These are phyloP conservation scores for Yoshiicerus persimilis DNA, from an alignment of 1,140 invertebrate genomes.

Conservation along the genomic window DNA sequence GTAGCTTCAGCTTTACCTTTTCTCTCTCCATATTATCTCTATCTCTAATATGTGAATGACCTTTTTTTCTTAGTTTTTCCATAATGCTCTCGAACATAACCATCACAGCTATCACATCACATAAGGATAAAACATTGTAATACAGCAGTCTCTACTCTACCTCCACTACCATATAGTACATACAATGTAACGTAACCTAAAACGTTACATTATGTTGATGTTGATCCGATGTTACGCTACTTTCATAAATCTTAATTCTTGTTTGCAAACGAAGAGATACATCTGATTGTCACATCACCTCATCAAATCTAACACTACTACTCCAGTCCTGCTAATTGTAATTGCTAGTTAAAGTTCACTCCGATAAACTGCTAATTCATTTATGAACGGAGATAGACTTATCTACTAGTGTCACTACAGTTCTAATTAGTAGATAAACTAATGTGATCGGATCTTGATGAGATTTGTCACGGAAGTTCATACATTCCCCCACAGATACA, in stretches of 20 bases:
- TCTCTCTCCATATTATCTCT: neutral
- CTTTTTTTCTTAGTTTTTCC: conserved; percentile 14
- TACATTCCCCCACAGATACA: neutral
- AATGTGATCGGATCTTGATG: neutral
- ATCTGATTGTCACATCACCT: neutral
- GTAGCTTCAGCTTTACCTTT: neutral
- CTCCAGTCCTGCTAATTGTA: neutral
- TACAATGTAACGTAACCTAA: neutral
- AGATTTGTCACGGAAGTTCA: neutral
- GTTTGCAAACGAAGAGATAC: neutral
- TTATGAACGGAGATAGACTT: neutral
- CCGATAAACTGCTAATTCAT: neutral
- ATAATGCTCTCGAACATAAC: neutral
- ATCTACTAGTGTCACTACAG: neutral
- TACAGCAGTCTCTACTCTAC: neutral
- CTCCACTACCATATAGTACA: neutral
- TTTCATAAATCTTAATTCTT: neutral
- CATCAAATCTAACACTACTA: neutral
- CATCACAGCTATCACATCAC: neutral
- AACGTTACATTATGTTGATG: neutral
- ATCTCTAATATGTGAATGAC: conserved; percentile 9
- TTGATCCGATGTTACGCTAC: neutral
- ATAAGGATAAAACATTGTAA: neutral
- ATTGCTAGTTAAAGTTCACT: neutral
- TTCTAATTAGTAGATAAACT: neutral